phyloP scores from a whole-genome alignment of 1,140 invertebrate species.

The Copidosoma floridanum region DNA sequence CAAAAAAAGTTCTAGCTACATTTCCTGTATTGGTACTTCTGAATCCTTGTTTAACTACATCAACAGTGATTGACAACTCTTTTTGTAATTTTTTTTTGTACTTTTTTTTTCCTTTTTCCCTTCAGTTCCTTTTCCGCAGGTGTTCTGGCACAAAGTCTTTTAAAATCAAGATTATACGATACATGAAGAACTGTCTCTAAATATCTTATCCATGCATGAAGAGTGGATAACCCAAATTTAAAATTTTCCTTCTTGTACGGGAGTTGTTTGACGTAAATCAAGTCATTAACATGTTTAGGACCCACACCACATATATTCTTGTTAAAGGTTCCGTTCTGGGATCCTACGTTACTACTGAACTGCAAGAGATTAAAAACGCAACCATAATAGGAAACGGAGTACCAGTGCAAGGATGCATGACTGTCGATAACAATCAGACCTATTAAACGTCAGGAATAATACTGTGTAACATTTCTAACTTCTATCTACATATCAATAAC shows the following conservation, averaged over 20 bases:
- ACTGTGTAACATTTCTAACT: no score
- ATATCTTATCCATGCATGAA: background rate
- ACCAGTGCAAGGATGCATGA: no score
- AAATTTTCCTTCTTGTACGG: background rate
- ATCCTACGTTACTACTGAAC: no score
- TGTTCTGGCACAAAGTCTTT: background rate
- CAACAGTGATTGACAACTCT: conserved; percentile 38
- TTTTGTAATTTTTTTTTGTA: conserved; percentile 22
- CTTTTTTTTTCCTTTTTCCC: background rate
- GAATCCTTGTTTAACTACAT: conserved; percentile 38
- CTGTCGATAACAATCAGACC: no score
- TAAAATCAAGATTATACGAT: background rate
- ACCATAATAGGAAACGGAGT: no score
- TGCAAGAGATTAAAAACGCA: no score
- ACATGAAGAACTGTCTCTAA: background rate
- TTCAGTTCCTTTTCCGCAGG: background rate
- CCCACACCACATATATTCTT: background rate
- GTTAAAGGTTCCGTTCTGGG: no score
- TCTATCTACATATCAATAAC: no score
- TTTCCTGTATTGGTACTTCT: conserved; percentile 31
- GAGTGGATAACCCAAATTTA: background rate
- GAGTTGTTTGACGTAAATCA: background rate
- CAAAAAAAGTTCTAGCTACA: conserved; percentile 44
- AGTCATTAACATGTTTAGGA: background rate
- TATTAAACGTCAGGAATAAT: no score